A percentile compares a stretch with the other conserved stretches of the same genome.
phyloP scores from a whole-genome alignment of 2,797 vertebrate genomes.

The Avahi laniger region DNA sequence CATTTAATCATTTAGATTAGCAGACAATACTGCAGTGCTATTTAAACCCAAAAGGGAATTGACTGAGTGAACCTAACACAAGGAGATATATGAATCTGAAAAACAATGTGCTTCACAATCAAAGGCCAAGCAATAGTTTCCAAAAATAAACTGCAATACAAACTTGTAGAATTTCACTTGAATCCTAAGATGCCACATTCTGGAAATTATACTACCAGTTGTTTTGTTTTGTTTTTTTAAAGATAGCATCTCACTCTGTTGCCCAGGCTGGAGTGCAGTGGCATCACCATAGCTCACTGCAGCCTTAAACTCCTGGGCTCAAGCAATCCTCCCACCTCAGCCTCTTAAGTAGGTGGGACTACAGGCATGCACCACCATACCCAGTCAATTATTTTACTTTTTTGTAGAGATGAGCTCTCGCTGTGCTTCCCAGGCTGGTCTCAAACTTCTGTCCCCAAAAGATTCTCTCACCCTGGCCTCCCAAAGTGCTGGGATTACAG shows the following conservation, averaged over 20 bases:
- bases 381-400: not conserved
- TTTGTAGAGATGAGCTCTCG: not conserved
- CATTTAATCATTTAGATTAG: not conserved
- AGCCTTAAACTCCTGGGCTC: not conserved
- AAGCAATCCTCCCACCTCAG: not conserved
- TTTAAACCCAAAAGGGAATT: not conserved
- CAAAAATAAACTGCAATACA: not conserved
- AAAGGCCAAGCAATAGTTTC: not conserved
- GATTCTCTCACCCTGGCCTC: not conserved
- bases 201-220: not conserved
- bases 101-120: not conserved
- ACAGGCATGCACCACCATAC: not conserved
- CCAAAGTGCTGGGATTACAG: not conserved
- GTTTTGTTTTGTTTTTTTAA: not conserved
- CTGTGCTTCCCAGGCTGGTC: not conserved
- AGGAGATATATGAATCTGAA: not conserved
- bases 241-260: not conserved
- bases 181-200: not conserved
- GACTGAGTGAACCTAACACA: not conserved
- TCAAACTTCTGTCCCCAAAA: not conserved
- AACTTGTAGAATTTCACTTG: constrained; percentile 10
- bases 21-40: not conserved
- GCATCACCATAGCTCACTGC: not conserved
- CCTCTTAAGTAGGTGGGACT: not conserved
- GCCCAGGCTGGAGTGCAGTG: not conserved